Percentiles rank a stretch among this genome's conserved stretches.
Evolutionary conservation across 2,113 vertebrate genomes (phyloP).

Genomic region (Saccopteryx bilineata): DNA sequence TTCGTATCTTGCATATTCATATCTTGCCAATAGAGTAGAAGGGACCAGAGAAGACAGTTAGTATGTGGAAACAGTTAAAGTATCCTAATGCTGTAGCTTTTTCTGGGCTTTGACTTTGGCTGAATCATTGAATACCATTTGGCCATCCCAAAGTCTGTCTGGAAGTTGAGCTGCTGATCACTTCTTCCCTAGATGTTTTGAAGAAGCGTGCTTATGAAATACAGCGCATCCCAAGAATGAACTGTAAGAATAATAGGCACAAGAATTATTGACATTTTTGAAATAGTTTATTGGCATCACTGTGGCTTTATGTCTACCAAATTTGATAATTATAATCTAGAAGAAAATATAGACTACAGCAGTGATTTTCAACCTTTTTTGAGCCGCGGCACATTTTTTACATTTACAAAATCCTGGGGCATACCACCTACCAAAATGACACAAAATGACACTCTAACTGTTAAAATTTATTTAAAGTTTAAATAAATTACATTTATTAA

Average conservation of each 20-base stretch:
- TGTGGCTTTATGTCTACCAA: constrained; percentile 44
- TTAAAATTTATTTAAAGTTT: too few species aligned
- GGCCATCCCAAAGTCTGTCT: not conserved
- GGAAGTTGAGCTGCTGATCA: constrained; percentile 35
- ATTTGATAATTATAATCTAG: constrained; percentile 15
- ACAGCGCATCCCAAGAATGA: not conserved
- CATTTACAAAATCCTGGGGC: too few species aligned
- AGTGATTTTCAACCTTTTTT: too few species aligned
- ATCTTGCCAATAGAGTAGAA: constrained; percentile 4
- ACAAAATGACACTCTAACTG: too few species aligned
- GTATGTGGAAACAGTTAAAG: not conserved
- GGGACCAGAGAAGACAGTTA: not conserved
- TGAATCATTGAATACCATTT: constrained; percentile 24
- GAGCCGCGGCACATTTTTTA: too few species aligned
- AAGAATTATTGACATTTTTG: constrained; percentile 46
- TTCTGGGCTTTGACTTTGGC: constrained; percentile 6
- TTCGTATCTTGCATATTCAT: not conserved
- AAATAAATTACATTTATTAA: too few species aligned
- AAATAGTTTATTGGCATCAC: constrained; percentile 40
- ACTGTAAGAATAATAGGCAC: not conserved
- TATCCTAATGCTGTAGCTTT: constrained; percentile 14
- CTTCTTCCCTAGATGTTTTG: not conserved
- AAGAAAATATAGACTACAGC: constrained; percentile 13
- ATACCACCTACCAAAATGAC: too few species aligned
- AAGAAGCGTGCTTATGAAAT: constrained; percentile 52